Percentiles rank a stretch among this genome's conserved stretches.
Evolutionary conservation across 2,113 vertebrate species (phyloP).

Genomic region (Eurystomus gularis): DNA sequence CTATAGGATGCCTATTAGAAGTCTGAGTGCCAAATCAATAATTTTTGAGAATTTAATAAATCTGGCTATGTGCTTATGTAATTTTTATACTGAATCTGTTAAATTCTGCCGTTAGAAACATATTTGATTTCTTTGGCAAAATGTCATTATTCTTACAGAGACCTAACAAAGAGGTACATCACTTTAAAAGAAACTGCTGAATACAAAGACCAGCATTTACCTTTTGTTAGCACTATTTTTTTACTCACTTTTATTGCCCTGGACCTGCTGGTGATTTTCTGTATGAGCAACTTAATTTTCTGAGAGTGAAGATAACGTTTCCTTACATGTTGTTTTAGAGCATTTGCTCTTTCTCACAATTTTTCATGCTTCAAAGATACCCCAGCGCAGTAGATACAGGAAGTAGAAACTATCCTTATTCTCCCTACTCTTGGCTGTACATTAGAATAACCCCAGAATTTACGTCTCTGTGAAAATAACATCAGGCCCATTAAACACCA

Average conservation of each 20-base stretch:
- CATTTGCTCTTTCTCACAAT: not conserved
- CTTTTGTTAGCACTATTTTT: not conserved
- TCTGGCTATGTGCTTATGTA: not conserved
- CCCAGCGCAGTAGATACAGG: not conserved
- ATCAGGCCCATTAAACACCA: slow-evolving; percentile 1
- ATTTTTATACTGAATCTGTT: not conserved
- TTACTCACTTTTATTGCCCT: not conserved
- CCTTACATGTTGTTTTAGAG: not conserved
- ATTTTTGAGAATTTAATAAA: not conserved
- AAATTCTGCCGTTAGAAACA: not conserved
- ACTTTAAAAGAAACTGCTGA: not conserved
- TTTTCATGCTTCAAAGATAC: not conserved
- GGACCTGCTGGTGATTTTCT: not conserved
- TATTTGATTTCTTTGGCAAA: not conserved
- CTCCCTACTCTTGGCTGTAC: not conserved
- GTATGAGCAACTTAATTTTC: not conserved
- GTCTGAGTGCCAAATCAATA: not conserved
- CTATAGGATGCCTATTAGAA: not conserved
- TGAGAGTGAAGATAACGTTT: not conserved
- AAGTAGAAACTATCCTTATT: not conserved
- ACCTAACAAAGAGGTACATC: not conserved
- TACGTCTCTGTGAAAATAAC: not conserved
- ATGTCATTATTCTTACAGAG: not conserved
- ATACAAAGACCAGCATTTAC: not conserved
- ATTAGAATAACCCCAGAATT: not conserved